Evolutionary conservation across 2,888 invertebrate species (phyloP).

Genomic region (Dicyrtoma fusca): DNA sequence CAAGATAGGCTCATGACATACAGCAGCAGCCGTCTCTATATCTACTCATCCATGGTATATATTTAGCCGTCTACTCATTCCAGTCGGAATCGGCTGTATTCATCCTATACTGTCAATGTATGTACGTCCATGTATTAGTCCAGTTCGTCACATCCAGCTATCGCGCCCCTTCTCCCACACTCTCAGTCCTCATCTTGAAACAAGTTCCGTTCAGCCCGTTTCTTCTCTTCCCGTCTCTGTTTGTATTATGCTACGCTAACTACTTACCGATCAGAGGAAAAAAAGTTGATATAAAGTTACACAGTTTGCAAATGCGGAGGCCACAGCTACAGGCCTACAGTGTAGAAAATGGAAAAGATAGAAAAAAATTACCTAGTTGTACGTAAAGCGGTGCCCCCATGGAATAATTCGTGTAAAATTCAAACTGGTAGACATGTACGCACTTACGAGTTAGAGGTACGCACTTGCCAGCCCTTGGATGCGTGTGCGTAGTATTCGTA

Average conservation of each 20-base stretch:
- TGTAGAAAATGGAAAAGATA: neutral
- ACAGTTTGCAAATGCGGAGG: neutral
- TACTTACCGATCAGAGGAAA: neutral
- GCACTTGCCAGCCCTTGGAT: too few relatives aligned
- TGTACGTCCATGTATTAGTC: too few relatives aligned
- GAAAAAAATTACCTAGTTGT: slow-evolving; percentile 4
- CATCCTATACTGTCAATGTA: too few relatives aligned
- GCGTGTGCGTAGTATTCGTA: too few relatives aligned
- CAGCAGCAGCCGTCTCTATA: neutral
- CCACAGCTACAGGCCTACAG: neutral
- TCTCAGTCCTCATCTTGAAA: neutral
- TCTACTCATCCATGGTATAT: neutral
- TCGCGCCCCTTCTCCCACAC: neutral
- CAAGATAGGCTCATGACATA: neutral
- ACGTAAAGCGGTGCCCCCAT: neutral
- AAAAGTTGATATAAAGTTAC: neutral
- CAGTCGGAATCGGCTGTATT: too few relatives aligned
- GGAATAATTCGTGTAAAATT: slow-evolving; percentile 25
- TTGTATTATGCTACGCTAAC: neutral
- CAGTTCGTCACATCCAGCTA: too few relatives aligned
- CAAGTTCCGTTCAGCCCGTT: too few relatives aligned
- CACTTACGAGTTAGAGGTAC: too few relatives aligned
- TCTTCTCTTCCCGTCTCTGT: too few relatives aligned
- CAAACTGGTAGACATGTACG: slow-evolving; percentile 1
- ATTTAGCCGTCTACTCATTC: neutral